Evolutionary conservation across 2,888 invertebrate genomes (phyloP).

Genomic region (Athalia circularis): DNA sequence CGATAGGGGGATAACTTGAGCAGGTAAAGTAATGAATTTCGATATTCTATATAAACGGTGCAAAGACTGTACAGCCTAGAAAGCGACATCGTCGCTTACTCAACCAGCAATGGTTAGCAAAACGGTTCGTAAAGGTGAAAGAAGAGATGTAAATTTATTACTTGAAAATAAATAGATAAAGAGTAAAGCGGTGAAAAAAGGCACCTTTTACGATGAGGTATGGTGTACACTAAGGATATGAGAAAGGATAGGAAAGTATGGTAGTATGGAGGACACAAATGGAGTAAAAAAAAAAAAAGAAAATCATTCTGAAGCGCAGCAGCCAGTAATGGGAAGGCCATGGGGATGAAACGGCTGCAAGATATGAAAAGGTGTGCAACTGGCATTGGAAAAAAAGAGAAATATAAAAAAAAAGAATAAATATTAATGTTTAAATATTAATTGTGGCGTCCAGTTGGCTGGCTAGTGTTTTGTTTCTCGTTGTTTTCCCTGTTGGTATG

Average conservation of each 20-base stretch:
- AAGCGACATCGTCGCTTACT: conserved; percentile 25
- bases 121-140: conserved; percentile 36
- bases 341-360: background rate
- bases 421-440: conserved; percentile 38
- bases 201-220: conserved; percentile 31
- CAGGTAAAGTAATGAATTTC: conserved; percentile 7
- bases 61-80: background rate
- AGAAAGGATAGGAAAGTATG: background rate
- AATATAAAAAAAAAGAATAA: conserved; percentile 33
- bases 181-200: conserved; percentile 28
- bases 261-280: conserved; percentile 2
- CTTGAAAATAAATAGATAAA: conserved; percentile 35
- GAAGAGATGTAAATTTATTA: conserved; percentile 41
- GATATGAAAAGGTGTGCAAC: too few relatives aligned
- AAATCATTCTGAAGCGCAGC: conserved; percentile 21
- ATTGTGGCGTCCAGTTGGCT: conserved; percentile 40
- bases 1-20: too few relatives aligned
- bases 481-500: conserved; percentile 17
- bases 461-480: conserved; percentile 43
- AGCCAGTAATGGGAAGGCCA: conserved; percentile 24
- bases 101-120: conserved; percentile 30
- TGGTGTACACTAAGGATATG: conserved; percentile 7
- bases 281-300: conserved; percentile 10
- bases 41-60: background rate
- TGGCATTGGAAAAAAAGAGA: background rate